Conservation (phyloP, 2,113 vertebrate genomes). For the Toxotes jaculatrix region DNA sequence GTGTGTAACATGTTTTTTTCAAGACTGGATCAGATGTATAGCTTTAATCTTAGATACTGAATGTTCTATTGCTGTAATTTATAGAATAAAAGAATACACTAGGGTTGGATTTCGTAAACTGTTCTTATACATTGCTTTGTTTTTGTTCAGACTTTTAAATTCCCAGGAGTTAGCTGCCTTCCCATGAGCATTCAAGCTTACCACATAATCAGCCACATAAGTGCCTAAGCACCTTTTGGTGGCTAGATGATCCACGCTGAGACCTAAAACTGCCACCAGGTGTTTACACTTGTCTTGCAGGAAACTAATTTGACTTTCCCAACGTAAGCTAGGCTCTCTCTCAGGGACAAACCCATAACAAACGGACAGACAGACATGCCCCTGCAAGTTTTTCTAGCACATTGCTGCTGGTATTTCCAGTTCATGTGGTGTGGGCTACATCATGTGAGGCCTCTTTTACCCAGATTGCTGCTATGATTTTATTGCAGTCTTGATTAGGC, state of each 20-base stretch:
- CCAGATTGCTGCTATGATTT: slow-evolving; percentile 67
- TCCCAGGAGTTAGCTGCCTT: slow-evolving; percentile 23
- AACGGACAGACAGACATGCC: slow-evolving; percentile 60
- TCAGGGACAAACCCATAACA: slow-evolving; percentile 63
- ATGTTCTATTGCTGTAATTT: neutral
- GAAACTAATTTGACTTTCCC: slow-evolving; percentile 55
- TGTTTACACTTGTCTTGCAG: slow-evolving; percentile 64
- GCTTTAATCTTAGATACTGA: neutral
- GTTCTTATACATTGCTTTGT: neutral
- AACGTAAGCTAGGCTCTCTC: slow-evolving; percentile 53
- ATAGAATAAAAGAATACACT: neutral
- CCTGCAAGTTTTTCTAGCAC: slow-evolving; percentile 45
- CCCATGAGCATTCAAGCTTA: slow-evolving; percentile 21
- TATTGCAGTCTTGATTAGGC: slow-evolving; percentile 77
- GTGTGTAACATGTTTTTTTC: neutral
- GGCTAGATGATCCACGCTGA: slow-evolving; percentile 54
- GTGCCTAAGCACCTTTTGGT: slow-evolving; percentile 30
- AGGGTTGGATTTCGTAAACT: neutral
- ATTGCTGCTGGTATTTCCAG: slow-evolving; percentile 57
- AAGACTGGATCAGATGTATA: neutral
- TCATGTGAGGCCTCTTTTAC: slow-evolving; percentile 75
- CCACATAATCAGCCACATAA: slow-evolving; percentile 45
- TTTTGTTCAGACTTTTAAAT: slow-evolving; percentile 14
- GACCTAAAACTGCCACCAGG: slow-evolving; percentile 55
- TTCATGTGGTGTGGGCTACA: slow-evolving; percentile 63